phyloP scores from a whole-genome alignment of 2,797 vertebrate genomes.

The Anguilla anguilla region DNA sequence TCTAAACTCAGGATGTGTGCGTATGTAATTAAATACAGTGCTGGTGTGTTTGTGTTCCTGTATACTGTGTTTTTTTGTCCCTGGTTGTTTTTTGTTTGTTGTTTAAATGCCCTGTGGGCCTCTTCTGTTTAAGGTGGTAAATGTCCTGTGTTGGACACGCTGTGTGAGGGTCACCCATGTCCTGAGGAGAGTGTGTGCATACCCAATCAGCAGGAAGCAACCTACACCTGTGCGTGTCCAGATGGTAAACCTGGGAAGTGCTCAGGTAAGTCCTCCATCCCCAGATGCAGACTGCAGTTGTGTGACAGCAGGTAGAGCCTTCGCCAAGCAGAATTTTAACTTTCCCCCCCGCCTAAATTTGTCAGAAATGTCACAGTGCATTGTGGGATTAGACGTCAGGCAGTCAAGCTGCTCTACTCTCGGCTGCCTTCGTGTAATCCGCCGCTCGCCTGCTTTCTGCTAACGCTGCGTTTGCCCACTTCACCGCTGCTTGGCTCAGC shows the following conservation, averaged over 20 bases:
- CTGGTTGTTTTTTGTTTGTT: not conserved
- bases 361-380: not conserved
- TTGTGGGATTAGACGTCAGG: not conserved
- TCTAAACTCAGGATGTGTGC: not conserved
- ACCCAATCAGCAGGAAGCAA: slow-evolving; percentile 74
- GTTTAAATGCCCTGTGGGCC: not conserved
- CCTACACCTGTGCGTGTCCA: slow-evolving; percentile 85
- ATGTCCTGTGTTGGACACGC: slow-evolving; percentile 76
- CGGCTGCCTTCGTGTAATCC: not conserved
- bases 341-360: not conserved
- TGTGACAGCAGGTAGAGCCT: not conserved
- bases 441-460: not conserved
- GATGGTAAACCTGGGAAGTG: slow-evolving; percentile 80
- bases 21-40: not conserved
- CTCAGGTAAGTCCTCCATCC: slow-evolving; percentile 70
- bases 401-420: not conserved
- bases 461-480: not conserved
- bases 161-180: slow-evolving; percentile 84
- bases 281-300: not conserved
- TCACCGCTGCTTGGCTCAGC: not conserved
- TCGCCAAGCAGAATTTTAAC: not conserved
- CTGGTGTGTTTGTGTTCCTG: not conserved
- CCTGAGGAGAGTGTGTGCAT: slow-evolving; percentile 88
- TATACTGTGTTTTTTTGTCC: not conserved
- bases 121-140: slow-evolving; percentile 74